phyloP scores from a whole-genome alignment of 1,140 invertebrate species.

The Zaprionus vittiger region DNA sequence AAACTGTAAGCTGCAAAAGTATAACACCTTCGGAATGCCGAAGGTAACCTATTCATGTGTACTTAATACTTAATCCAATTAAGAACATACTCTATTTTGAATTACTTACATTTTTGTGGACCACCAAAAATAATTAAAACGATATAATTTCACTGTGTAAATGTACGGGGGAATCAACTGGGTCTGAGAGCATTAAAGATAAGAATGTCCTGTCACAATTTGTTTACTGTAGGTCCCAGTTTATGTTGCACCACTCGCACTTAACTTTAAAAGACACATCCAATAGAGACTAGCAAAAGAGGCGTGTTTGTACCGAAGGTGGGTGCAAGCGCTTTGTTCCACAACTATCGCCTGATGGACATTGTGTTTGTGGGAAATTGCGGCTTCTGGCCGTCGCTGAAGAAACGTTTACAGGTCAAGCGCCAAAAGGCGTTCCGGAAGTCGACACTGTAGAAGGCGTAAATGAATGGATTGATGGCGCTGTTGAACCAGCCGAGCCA shows the following conservation, averaged over 20 bases:
- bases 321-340: neutral
- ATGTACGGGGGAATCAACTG: neutral
- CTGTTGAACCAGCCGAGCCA: conserved; percentile 98
- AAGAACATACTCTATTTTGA: neutral
- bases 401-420: conserved; percentile 88
- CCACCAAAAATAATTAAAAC: neutral
- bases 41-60: neutral
- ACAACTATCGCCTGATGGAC: conserved; percentile 78
- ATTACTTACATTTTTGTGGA: neutral
- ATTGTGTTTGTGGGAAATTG: conserved; percentile 82
- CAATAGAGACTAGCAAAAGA: neutral
- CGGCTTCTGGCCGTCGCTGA: conserved; percentile 68
- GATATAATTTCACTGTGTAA: conserved; percentile 5
- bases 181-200: neutral
- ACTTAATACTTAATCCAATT: neutral
- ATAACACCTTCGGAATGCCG: neutral
- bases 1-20: neutral
- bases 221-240: conserved; percentile 1
- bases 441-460: conserved; percentile 94
- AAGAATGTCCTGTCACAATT: conserved; percentile 9
- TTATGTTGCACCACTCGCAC: neutral
- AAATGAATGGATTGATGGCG: conserved; percentile 94
- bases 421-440: conserved; percentile 94
- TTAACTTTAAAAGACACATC: neutral
- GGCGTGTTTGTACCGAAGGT: conserved; percentile 3